phyloP scores from a whole-genome alignment of 2,888 invertebrate genomes.

The Euphydryas editha region DNA sequence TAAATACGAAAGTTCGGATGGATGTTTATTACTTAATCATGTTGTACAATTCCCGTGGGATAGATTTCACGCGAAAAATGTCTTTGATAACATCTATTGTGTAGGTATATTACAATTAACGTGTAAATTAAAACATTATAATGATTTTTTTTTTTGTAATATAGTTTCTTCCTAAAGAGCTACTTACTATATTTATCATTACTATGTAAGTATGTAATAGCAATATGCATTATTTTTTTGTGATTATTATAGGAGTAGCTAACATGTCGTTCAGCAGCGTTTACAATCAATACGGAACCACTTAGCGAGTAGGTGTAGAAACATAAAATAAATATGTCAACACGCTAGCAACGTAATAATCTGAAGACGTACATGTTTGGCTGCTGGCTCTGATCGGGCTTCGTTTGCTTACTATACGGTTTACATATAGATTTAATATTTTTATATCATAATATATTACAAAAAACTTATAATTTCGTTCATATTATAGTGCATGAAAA shows the following conservation, averaged over 20 bases:
- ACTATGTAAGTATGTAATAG: too few species aligned
- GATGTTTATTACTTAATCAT: too few species aligned
- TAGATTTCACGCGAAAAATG: too few species aligned
- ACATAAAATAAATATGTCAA: constrained; percentile 36
- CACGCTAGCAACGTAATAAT: constrained; percentile 42
- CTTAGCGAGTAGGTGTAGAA: constrained; percentile 21
- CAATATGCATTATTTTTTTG: too few species aligned
- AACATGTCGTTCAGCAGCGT: not conserved
- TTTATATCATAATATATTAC: constrained; percentile 15
- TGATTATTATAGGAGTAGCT: not conserved
- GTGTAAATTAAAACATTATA: too few species aligned
- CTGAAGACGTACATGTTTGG: constrained; percentile 43
- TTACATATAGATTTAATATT: constrained; percentile 27
- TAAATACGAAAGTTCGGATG: too few species aligned
- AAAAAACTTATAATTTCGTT: not conserved
- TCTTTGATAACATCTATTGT: too few species aligned
- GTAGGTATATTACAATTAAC: too few species aligned
- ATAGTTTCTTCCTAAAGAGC: too few species aligned
- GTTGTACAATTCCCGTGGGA: too few species aligned
- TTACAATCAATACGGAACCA: constrained; percentile 2
- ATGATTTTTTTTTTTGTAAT: too few species aligned
- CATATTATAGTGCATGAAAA: not conserved
- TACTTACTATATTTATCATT: too few species aligned
- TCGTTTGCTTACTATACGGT: constrained; percentile 39
- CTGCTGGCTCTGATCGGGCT: constrained; percentile 34